These are phyloP conservation scores for Bombus pyrosoma DNA, from an alignment of 1,140 invertebrate species.

Conservation along the genomic window DNA sequence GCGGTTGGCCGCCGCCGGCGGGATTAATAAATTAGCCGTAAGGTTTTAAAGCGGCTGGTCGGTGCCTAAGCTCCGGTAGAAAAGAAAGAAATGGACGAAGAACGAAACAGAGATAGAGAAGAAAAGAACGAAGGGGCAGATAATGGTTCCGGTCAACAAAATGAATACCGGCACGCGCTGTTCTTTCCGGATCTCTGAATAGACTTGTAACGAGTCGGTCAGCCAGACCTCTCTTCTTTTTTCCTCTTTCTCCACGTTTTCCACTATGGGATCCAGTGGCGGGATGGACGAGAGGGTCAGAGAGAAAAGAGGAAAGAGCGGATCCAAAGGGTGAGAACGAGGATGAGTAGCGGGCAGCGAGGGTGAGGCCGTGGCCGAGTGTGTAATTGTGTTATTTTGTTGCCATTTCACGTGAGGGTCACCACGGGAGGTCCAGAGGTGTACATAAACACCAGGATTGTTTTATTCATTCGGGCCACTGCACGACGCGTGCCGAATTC, in stretches of 20 bases:
- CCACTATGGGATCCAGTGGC: conserved; percentile 37
- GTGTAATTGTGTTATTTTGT: conserved; percentile 83
- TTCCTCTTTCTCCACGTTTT: conserved; percentile 41
- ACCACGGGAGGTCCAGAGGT: conserved; percentile 73
- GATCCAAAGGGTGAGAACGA: conserved; percentile 65
- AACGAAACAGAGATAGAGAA: neutral
- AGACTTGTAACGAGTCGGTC: conserved; percentile 82
- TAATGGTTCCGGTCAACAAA: conserved; percentile 80
- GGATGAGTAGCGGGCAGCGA: conserved; percentile 65
- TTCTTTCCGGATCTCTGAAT: conserved; percentile 81
- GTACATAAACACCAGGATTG: conserved; percentile 80
- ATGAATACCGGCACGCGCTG: conserved; percentile 81
- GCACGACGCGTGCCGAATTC: conserved; percentile 71
- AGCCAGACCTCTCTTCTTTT: conserved; percentile 61
- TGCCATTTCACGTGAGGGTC: conserved; percentile 80
- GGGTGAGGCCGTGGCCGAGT: conserved; percentile 73
- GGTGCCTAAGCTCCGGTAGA: conserved; percentile 57
- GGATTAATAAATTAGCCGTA: conserved; percentile 79
- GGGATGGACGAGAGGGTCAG: conserved; percentile 51
- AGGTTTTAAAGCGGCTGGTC: conserved; percentile 73
- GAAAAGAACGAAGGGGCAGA: conserved; percentile 47
- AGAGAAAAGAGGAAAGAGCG: conserved; percentile 60
- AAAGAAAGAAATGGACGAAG: neutral
- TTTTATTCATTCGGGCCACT: conserved; percentile 78
- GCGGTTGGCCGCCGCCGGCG: conserved; percentile 58